A percentile compares a stretch with the other conserved stretches of the same genome.
phyloP scores from a whole-genome alignment of 2,888 invertebrate genomes.

The Priocnemis perturbator region DNA sequence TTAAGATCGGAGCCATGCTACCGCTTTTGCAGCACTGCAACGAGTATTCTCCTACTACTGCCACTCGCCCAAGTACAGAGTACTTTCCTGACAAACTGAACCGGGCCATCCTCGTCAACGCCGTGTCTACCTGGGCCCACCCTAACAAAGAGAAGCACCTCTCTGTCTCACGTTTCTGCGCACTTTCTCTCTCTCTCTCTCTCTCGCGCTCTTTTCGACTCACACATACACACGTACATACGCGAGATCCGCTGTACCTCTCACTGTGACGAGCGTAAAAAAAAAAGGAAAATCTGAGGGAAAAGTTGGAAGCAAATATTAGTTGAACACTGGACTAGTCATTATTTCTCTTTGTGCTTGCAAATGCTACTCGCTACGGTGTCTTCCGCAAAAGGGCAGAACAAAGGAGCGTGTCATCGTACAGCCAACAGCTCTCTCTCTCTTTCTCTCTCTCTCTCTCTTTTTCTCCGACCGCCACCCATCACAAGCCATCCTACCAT shows the following conservation, averaged over 20 bases:
- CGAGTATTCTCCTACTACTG: constrained; percentile 24
- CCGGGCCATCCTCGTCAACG: constrained; percentile 48
- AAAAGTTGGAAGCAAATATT: constrained; percentile 72
- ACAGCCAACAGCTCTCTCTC: constrained; percentile 40
- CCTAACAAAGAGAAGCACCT: constrained; percentile 57
- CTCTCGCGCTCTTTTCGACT: neutral
- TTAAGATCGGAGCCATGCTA: neutral
- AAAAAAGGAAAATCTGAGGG: constrained; percentile 52
- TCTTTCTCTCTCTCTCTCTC: constrained; percentile 31
- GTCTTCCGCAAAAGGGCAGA: constrained; percentile 63
- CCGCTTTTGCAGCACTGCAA: constrained; percentile 16
- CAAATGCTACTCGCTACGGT: constrained; percentile 61
- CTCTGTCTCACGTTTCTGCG: too few relatives aligned
- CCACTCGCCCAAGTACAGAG: constrained; percentile 11
- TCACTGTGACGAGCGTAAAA: neutral
- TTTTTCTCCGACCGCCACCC: constrained; percentile 17
- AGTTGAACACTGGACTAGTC: constrained; percentile 73
- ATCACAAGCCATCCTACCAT: constrained; percentile 24
- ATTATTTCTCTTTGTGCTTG: constrained; percentile 68
- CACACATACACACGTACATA: too few relatives aligned
- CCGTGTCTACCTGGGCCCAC: constrained; percentile 44
- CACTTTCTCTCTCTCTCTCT: too few relatives aligned
- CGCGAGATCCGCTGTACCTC: neutral
- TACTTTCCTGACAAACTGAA: constrained; percentile 48
- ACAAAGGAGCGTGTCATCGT: constrained; percentile 68